phyloP scores from a whole-genome alignment of 2,113 vertebrate species.

The Sylvia atricapilla region DNA sequence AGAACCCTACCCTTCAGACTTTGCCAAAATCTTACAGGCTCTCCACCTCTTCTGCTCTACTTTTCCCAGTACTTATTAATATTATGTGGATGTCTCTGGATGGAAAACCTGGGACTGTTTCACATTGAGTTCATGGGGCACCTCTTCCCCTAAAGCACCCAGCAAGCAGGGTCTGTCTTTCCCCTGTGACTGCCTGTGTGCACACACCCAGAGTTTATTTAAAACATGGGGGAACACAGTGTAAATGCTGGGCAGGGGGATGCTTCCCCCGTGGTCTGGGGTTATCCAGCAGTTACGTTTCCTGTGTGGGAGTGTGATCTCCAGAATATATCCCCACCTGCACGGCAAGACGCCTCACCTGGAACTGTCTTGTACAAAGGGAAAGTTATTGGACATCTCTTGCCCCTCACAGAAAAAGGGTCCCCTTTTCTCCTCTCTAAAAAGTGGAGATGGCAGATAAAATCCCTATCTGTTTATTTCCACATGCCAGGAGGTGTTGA shows the following conservation, averaged over 20 bases:
- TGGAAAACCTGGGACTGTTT: background rate
- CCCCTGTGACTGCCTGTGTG: background rate
- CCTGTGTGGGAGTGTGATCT: background rate
- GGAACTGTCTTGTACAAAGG: background rate
- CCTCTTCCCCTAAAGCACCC: background rate
- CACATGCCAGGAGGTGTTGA: background rate
- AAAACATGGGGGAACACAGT: background rate
- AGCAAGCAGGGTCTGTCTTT: background rate
- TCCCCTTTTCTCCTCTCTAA: background rate
- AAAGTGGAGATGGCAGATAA: background rate
- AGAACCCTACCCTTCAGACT: background rate
- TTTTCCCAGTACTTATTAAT: background rate
- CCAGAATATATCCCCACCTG: background rate
- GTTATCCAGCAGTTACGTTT: background rate
- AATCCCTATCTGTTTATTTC: background rate
- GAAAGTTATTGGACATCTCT: background rate
- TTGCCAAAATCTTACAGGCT: background rate
- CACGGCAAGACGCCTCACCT: background rate
- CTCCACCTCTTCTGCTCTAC: background rate
- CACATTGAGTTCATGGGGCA: rapidly evolving
- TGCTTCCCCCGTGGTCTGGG: rapidly evolving
- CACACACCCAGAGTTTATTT: background rate
- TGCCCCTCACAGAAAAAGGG: background rate
- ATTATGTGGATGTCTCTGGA: background rate
- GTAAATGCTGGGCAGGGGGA: background rate